Base-by-base conservation (phyloP, 2,113 vertebrate genomes). In the Tricholaema leucomelas region DNA sequence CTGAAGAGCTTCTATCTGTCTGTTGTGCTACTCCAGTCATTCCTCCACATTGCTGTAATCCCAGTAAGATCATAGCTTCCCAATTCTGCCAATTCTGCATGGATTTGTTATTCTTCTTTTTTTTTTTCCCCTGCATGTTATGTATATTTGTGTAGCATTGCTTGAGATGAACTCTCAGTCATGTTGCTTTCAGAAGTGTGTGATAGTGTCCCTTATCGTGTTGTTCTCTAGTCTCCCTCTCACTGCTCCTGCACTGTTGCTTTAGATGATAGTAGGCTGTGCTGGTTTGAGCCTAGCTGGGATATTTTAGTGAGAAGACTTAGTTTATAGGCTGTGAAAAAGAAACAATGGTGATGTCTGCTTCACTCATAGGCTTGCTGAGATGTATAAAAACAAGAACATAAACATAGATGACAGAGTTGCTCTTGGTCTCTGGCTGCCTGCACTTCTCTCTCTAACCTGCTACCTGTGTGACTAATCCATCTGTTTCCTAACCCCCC, bases 51-150 rank as follows among this genome's bases (percentile, higher is more conserved):
- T 14, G 10, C 19, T 78, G 21, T 63, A 44, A 55, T 70, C n/a
- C 15, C 23, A 15, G 1, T 30, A 10, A 73, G 27, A 55, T 79
- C 12, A 5, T 59, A 74, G 25, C 9, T 59, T 12, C 80, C 11
- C 15, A 63, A 2, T 12, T 18, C 9, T 20, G 4, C 11, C 15
- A 63, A 2, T 12, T 18, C 9, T 20, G 4, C 8, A 14, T 2
- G 3, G 4, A 16, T 63, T 85, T 33, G 85, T 16, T 6, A n/a
- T 88, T 82, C 28, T 55, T 73, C 11, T 61, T 61, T 8, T 0
- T 70, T 73, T 84, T 8, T 0, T 70, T 73, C 81, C 61, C 50
- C 33, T 5, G 21, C 3, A 6, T 63, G 31, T 30, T 63, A 10
- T 2, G 0, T 67, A 2, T 55, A 38, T 66, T 81, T 1, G 2